Base-by-base conservation (phyloP, 2,888 invertebrate genomes). In the Lasioglossum villosulum region DNA sequence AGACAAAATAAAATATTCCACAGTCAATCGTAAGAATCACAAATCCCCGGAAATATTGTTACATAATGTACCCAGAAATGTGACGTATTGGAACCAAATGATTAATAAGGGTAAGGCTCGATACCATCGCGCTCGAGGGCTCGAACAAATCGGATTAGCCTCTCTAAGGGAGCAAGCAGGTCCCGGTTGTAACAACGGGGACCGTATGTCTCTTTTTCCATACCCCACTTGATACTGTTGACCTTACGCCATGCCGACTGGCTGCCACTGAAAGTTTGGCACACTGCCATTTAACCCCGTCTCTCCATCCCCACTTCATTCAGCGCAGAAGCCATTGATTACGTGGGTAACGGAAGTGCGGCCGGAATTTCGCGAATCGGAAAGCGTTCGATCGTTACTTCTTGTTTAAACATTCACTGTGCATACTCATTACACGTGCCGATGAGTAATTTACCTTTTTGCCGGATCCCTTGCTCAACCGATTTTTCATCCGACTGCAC, bases 271-370 rank as follows among this genome's bases (percentile, higher is more conserved):
- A 75, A 86, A 89, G 83, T 79, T 90, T 90, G 90, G 90, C 91
- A n/a, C 27, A 14, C 27, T 70, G 91, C 90, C 91, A 90, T 87
- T 86, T 80, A 79, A 73, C 75, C 79, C 80, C 75, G 30, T 10
- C 52, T 23, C 52, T 52, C 10, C 52, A 2, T 10, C 23, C 52
- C 52, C 52, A 23, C 23, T 3, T 10, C 23, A 10, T 23, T 23
- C 52, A 23, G 52, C 52, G n/a, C 23, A 52, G 77, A 30, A 80
- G 76, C 86, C 86, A 88, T 90, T 91, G 90, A 91, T 90, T 90
- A 91, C 78, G 87, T 84, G 87, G 87, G 76, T 82, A 85, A 80
- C 79, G 76, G 80, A 78, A 86, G 82, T 80, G 80, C 76, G 82
- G 83, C 78, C 59, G 82, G 83, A 89, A 87, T 86, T 85, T 87